These are phyloP conservation scores for Calidris pugnax DNA, from an alignment of 2,113 vertebrate genomes.

Conservation along the genomic window DNA sequence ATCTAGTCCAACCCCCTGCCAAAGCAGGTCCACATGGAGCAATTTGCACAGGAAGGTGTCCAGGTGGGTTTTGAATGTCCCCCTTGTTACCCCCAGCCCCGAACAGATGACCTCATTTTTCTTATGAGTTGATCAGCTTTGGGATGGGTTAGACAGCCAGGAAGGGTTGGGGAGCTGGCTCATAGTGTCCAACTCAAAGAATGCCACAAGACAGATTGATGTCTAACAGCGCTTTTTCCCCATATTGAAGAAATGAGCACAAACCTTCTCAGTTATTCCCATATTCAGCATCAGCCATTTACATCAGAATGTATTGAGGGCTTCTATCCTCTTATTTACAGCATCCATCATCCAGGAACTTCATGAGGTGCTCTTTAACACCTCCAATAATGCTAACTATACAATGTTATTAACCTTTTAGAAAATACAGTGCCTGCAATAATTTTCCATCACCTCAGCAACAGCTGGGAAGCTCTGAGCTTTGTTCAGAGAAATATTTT, in stretches of 20 bases:
- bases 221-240: neutral
- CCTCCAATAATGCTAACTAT: neutral
- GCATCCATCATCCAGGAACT: neutral
- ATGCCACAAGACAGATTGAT: neutral
- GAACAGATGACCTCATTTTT: neutral
- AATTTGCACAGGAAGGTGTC: too few relatives aligned
- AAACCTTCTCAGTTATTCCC: neutral
- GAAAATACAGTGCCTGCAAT: neutral
- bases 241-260: neutral
- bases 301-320: neutral
- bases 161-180: neutral
- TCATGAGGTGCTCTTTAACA: neutral
- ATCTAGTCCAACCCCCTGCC: too few relatives aligned
- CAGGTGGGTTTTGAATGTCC: neutral
- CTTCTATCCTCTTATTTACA: neutral
- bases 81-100: neutral
- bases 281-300: neutral
- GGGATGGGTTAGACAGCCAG: neutral
- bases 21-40: too few relatives aligned
- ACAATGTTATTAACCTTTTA: neutral
- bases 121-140: neutral
- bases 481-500: neutral
- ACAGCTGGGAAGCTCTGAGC: neutral
- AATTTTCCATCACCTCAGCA: neutral
- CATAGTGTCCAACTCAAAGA: neutral